Conservation (phyloP, 2,113 vertebrate genomes). For the Brachypteracias leptosomus region DNA sequence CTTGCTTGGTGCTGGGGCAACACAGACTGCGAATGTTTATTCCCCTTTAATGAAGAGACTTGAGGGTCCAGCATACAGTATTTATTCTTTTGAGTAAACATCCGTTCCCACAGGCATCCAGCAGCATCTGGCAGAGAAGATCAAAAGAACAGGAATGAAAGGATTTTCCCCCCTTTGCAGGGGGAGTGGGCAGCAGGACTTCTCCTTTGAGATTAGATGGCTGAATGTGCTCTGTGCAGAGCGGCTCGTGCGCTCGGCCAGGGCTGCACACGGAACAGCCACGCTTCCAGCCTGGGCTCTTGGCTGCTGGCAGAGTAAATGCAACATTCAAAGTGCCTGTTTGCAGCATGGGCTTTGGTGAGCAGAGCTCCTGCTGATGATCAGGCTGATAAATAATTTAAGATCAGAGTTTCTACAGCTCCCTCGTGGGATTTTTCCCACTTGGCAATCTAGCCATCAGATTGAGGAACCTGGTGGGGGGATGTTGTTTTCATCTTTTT, state of each 20-base stretch:
- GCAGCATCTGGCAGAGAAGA: background rate
- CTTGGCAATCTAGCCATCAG: background rate
- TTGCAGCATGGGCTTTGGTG: background rate
- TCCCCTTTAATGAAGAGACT: conserved; percentile 3
- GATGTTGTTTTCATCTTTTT: background rate
- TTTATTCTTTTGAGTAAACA: conserved; percentile 24
- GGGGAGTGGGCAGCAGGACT: background rate
- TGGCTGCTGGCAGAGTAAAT: background rate
- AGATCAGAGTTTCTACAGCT: background rate
- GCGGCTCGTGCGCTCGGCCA: accelerated
- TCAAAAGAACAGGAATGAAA: conserved; percentile 19
- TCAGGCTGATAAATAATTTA: background rate
- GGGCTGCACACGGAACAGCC: accelerated
- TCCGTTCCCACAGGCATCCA: conserved; percentile 39
- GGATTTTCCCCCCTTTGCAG: background rate
- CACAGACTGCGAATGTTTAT: background rate
- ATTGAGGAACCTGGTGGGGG: background rate
- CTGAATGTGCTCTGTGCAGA: background rate
- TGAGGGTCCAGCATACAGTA: background rate
- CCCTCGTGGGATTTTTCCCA: background rate
- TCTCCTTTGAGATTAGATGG: background rate
- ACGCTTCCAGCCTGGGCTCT: background rate
- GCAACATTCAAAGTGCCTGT: background rate
- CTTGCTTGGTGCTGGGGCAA: background rate
- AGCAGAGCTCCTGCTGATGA: background rate